Base-by-base conservation (phyloP, 2,113 vertebrate species). In the Condylura cristata region DNA sequence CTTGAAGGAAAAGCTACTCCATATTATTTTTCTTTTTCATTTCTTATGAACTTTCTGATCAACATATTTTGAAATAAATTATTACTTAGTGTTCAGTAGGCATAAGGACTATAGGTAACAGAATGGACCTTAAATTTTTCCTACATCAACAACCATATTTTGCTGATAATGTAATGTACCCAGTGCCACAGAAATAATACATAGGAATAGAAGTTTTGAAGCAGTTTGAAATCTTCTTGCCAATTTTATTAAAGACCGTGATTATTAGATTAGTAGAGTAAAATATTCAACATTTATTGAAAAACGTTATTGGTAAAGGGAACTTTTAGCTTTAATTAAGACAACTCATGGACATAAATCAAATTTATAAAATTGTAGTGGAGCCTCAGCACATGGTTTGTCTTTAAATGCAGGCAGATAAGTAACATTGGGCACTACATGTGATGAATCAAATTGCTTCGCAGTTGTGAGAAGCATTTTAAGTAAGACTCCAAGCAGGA, bases 281-380 rank as follows among this genome's bases (percentile, higher is more conserved):
- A 88, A 85, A 22, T 88, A 82, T n/a, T 61, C 28, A 34, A 6
- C 24, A 63, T 39, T 89, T 51, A 93, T 37, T 79, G 16, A 84
- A 84, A 81, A 85, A 3, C 4, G 46, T 61, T 84, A 61, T 30
- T 3, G 6, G 10, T 53, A 46, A 89, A 58, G 2, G 22, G 20
- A 85, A 91, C 83, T 51, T 81, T 68, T 48, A 66, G 24, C 87
- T 93, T 63, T 93, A 48, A 32, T 44, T 48, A 76, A 65, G 86
- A 58, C 1, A 58, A 46, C 8, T 65, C 34, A 58, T 41, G 22
- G 12, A 32, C 6, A 32, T 34, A 91, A 70, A 28, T 26, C 32
- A 81, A 58, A 26, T 26, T 71, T 71, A 34, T 70, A 18, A 34
- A 84, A 51, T 17, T 20, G 3, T 46, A 8, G n/a, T 5, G 10